These are phyloP conservation scores for Gallinago undulata DNA, from an alignment of 2,113 vertebrate species.

Conservation along the genomic window DNA sequence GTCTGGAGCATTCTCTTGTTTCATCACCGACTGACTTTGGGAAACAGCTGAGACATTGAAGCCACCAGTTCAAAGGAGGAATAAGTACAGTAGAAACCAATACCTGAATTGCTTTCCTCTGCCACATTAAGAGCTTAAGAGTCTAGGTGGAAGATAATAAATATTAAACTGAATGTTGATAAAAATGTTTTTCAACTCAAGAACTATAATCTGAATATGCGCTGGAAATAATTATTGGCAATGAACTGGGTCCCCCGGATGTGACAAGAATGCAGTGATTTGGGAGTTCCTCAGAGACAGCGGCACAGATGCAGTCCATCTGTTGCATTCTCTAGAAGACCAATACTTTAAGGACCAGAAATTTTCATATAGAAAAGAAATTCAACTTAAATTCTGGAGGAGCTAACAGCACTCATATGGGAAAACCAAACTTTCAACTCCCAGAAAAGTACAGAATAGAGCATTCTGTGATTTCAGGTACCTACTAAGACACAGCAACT, in stretches of 20 bases:
- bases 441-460: not conserved
- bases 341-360: conserved; percentile 12
- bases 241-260: conserved; percentile 27
- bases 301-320: conserved; percentile 40
- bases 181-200: not conserved
- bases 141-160: not conserved
- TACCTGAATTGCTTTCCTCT: not conserved
- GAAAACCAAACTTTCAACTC: conserved; percentile 1
- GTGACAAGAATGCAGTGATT: conserved; percentile 44
- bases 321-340: not conserved
- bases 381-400: not conserved
- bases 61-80: not conserved
- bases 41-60: not conserved
- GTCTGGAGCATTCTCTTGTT: not conserved
- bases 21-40: not conserved
- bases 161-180: not conserved
- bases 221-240: conserved; percentile 47
- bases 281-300: not conserved
- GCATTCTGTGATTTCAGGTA: not conserved
- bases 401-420: not conserved
- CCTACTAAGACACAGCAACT: not conserved
- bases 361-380: not conserved
- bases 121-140: not conserved
- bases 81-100: not conserved
- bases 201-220: not conserved